Conservation (phyloP, 2,797 vertebrate species). For the Danio albolineatus region DNA sequence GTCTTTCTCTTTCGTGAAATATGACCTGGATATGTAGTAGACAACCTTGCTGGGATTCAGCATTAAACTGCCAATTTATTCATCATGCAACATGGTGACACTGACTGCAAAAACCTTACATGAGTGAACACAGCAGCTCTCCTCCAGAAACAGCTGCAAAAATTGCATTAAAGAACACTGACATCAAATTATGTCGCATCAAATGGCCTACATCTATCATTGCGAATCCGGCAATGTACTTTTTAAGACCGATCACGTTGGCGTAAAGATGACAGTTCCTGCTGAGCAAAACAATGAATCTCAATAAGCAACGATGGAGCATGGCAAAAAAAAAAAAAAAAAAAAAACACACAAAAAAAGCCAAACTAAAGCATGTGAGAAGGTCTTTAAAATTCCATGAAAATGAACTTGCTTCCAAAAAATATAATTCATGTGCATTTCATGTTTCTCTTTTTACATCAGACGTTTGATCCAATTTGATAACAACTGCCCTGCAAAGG, state of each 20-base stretch:
- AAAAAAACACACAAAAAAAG: too few relatives aligned
- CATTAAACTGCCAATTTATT: constrained; percentile 1
- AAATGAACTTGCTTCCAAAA: neutral
- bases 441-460: too few relatives aligned
- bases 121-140: constrained; percentile 1
- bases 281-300: constrained; percentile 15
- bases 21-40: constrained; percentile 1
- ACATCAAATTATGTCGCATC: constrained; percentile 22
- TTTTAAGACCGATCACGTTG: constrained; percentile 19
- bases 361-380: neutral
- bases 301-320: constrained; percentile 19
- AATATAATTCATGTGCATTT: neutral
- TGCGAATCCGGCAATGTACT: neutral
- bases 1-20: neutral
- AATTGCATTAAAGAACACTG: constrained; percentile 15
- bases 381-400: constrained; percentile 7
- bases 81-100: neutral
- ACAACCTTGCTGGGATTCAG: constrained; percentile 1
- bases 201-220: constrained; percentile 35
- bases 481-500: too few relatives aligned
- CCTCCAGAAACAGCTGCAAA: constrained; percentile 8
- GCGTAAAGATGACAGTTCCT: constrained; percentile 17
- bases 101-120: constrained; percentile 4
- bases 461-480: too few relatives aligned
- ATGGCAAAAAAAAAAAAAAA: neutral